Evolutionary conservation across 2,113 vertebrate genomes (phyloP).

Genomic region (Engystomops pustulosus): DNA sequence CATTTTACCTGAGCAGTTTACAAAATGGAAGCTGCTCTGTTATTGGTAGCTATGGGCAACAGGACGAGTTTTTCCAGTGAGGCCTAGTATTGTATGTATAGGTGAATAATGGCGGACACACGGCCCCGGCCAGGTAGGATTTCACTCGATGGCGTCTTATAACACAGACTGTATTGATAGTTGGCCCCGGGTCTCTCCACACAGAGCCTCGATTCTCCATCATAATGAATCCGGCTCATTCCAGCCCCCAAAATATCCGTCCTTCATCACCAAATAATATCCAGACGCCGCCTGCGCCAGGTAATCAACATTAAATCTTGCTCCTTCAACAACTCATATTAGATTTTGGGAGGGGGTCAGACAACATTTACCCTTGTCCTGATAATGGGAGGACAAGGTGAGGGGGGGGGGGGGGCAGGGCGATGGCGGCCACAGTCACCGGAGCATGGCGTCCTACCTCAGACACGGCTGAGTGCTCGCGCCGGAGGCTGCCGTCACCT

Average conservation of each 20-base stretch:
- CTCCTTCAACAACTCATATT: conserved; percentile 51
- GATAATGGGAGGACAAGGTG: conserved; percentile 4
- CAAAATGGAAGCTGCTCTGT: too few relatives aligned
- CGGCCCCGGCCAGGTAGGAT: not conserved
- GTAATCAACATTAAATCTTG: conserved; percentile 28
- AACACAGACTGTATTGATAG: not conserved
- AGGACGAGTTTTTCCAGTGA: too few relatives aligned
- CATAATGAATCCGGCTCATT: conserved; percentile 3
- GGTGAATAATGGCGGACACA: too few relatives aligned
- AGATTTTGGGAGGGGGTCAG: conserved; percentile 23
- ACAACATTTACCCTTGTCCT: conserved; percentile 34
- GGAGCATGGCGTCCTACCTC: not conserved
- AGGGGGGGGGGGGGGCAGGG: conserved; percentile 7
- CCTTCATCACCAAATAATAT: conserved; percentile 45
- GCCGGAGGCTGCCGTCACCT: not conserved
- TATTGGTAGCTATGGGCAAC: too few relatives aligned
- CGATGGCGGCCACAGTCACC: not conserved
- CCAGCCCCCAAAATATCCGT: not conserved
- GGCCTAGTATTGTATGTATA: too few relatives aligned
- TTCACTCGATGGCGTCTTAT: not conserved
- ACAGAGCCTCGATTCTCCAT: conserved; percentile 25
- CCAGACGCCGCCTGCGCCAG: not conserved
- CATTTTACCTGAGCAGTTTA: too few relatives aligned
- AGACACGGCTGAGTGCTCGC: not conserved
- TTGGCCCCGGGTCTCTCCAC: not conserved